Evolutionary conservation across 2,888 invertebrate genomes (phyloP), one percentile per base, ranked within the genome.

Genomic region (Drosophila monieri): DNA sequence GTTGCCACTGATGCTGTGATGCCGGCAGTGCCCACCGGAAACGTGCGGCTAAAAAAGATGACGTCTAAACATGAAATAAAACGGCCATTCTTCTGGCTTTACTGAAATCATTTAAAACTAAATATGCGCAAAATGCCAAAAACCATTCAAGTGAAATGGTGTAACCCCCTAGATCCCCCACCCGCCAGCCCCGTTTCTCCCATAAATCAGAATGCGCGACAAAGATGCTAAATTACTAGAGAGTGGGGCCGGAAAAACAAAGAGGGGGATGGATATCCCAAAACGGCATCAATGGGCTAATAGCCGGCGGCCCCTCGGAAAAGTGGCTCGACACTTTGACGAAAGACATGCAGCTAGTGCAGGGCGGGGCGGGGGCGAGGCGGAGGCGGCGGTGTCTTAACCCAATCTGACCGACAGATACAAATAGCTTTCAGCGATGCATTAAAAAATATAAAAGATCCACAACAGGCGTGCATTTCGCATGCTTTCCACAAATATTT

Each of bases 371-470:
- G 55, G 30, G 12, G 55, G n/a, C 18, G 1, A 18, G 74, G 67
- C n/a, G 60, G 57, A 27, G 35, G 39, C 39, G 55, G 30, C n/a
- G 55, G n/a, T 52, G 80, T 80, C 74, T 81, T 79, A 87, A 85
- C 85, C 88, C 78, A 85, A 87, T 87, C 84, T 87, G 80, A 83
- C 85, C 88, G 85, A 85, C 85, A 85, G 85, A 87, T 85, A 85
- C 85, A 85, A 85, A 85, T 85, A 83, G 84, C 84, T 85, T 87
- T 85, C 84, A 87, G 78, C 88, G 83, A 71, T 51, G 83, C 77
- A 85, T 78, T 78, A 77, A 78, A 85, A 78, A 77, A 66, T 60
- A 60, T 60, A 70, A 84, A 74, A 80, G 81, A 76, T 74, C 66
- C 70, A 67, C 80, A 80, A 76, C 76, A 80, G 72, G 76, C 76